phyloP scores from a whole-genome alignment of 2,113 vertebrate species.

The Epinephelus fuscoguttatus region DNA sequence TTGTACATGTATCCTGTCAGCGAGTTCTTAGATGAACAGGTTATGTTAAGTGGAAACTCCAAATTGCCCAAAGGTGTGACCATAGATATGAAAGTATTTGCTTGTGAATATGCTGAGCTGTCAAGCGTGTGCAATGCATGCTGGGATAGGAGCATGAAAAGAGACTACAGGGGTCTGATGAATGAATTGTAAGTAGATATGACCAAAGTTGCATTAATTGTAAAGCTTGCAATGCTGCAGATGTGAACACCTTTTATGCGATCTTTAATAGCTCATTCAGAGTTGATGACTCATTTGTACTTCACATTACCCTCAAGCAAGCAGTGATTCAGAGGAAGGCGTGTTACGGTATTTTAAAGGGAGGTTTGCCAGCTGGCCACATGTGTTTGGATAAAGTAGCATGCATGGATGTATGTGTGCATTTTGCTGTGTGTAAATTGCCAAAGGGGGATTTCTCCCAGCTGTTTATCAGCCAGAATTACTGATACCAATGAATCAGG shows the following conservation, averaged over 20 bases:
- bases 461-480: neutral
- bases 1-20: neutral
- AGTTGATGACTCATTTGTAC: neutral
- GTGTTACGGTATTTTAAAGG: neutral
- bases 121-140: neutral
- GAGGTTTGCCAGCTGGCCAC: neutral
- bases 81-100: neutral
- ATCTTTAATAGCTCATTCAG: neutral
- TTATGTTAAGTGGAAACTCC: neutral
- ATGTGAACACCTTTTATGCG: neutral
- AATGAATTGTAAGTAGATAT: neutral
- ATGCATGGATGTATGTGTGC: neutral
- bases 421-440: neutral
- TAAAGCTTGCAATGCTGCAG: neutral
- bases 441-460: conserved; percentile 14
- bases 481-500: neutral
- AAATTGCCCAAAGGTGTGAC: neutral
- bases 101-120: neutral
- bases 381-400: neutral
- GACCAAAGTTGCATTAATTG: neutral
- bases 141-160: neutral
- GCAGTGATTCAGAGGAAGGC: neutral
- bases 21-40: neutral
- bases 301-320: neutral
- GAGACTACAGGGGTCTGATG: neutral